Evolutionary conservation across 1,140 invertebrate species (phyloP).

Genomic region (Hyposmocoma kahamanoa): DNA sequence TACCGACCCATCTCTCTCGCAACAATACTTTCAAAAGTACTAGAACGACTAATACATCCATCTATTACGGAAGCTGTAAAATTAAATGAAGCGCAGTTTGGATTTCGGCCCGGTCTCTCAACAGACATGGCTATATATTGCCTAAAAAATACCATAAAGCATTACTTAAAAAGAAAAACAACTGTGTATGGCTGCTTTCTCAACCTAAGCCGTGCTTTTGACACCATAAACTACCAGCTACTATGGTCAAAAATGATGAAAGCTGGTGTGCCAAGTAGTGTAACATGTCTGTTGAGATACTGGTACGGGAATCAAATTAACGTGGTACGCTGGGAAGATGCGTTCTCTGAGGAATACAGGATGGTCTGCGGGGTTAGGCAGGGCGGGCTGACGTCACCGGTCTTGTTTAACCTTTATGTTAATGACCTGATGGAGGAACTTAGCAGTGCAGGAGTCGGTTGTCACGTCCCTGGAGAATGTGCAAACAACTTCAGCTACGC

Average conservation of each 20-base stretch:
- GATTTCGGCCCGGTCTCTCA: not conserved
- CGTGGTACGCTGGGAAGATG: not conserved
- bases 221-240: not conserved
- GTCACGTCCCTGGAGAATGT: not conserved
- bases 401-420: constrained; percentile 6
- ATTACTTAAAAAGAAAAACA: not conserved
- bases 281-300: not conserved
- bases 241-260: not conserved
- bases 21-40: not conserved
- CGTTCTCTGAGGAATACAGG: not conserved
- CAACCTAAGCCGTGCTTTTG: not conserved
- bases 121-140: not conserved
- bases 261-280: not conserved
- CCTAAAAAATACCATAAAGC: not conserved
- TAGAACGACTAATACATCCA: not conserved
- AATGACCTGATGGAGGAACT: constrained; percentile 4
- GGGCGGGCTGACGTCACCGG: constrained; percentile 3
- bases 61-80: not conserved
- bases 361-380: constrained; percentile 2
- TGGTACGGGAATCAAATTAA: constrained; percentile 5
- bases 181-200: not conserved
- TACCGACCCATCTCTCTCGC: not conserved
- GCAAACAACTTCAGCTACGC: constrained; percentile 3
- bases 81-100: not conserved
- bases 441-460: constrained; percentile 1